Conservation (phyloP, 2,797 vertebrate species). For the Siniperca obscura region DNA sequence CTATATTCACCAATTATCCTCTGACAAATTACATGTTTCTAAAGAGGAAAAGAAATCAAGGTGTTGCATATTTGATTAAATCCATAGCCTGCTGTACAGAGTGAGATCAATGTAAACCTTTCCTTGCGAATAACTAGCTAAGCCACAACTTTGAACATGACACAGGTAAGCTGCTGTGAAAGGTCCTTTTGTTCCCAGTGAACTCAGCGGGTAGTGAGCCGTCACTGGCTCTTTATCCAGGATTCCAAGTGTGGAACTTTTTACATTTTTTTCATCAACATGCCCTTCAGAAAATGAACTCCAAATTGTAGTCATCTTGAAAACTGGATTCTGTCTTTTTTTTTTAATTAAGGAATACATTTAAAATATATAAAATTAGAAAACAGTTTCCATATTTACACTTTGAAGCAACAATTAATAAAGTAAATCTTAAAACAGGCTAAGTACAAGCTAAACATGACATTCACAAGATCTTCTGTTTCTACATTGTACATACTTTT, state of each 20-base stretch:
- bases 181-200: conserved; percentile 69
- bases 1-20: too few relatives aligned
- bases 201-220: conserved; percentile 31
- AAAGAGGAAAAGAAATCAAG: neutral
- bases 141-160: conserved; percentile 61
- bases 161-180: conserved; percentile 74
- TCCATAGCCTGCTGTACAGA: conserved; percentile 1
- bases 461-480: conserved; percentile 29
- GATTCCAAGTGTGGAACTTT: conserved; percentile 14
- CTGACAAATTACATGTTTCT: neutral
- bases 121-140: conserved; percentile 35
- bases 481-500: conserved; percentile 43
- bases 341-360: conserved; percentile 59
- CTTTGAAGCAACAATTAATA: conserved; percentile 33
- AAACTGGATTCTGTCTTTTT: conserved; percentile 12
- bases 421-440: conserved; percentile 21
- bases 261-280: neutral
- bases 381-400: conserved; percentile 69
- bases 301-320: conserved; percentile 10
- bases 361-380: conserved; percentile 46
- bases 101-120: conserved; percentile 39
- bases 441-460: conserved; percentile 14
- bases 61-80: conserved; percentile 22
- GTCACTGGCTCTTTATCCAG: conserved; percentile 36
- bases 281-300: conserved; percentile 24